Evolutionary conservation across 2,113 vertebrate genomes (phyloP).

Genomic region (Arizona elegans): DNA sequence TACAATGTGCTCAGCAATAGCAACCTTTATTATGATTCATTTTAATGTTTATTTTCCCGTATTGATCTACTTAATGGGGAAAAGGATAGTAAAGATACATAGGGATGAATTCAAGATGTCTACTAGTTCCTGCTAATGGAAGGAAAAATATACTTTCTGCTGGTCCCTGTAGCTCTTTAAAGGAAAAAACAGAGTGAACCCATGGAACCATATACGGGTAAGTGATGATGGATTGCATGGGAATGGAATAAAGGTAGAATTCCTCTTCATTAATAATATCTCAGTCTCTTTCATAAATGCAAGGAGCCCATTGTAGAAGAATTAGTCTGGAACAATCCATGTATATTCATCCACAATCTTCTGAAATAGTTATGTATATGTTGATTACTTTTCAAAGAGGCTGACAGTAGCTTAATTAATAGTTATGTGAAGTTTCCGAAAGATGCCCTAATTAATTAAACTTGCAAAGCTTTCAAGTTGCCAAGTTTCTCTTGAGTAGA

Average conservation of each 20-base stretch:
- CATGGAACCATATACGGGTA: neutral
- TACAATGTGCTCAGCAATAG: too few relatives aligned
- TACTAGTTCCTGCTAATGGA: too few relatives aligned
- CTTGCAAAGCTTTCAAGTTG: too few relatives aligned
- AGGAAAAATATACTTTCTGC: neutral
- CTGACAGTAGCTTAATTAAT: neutral
- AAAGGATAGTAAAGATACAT: neutral
- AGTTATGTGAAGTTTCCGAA: neutral
- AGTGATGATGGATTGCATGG: neutral
- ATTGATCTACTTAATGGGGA: neutral
- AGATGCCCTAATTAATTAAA: too few relatives aligned
- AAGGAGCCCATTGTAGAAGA: neutral
- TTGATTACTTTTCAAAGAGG: neutral
- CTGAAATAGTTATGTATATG: neutral
- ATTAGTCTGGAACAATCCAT: neutral
- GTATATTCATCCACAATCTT: neutral
- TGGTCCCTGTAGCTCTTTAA: neutral
- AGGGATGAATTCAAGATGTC: neutral
- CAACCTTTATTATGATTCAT: neutral
- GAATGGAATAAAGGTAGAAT: neutral
- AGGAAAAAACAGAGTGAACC: neutral
- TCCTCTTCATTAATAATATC: neutral
- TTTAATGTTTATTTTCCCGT: neutral
- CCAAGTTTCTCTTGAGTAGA: neutral
- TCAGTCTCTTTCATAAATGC: neutral